Evolutionary conservation across 2,888 invertebrate species (phyloP), one percentile per base, ranked within the genome.

Genomic region (Brenthis daphne): DNA sequence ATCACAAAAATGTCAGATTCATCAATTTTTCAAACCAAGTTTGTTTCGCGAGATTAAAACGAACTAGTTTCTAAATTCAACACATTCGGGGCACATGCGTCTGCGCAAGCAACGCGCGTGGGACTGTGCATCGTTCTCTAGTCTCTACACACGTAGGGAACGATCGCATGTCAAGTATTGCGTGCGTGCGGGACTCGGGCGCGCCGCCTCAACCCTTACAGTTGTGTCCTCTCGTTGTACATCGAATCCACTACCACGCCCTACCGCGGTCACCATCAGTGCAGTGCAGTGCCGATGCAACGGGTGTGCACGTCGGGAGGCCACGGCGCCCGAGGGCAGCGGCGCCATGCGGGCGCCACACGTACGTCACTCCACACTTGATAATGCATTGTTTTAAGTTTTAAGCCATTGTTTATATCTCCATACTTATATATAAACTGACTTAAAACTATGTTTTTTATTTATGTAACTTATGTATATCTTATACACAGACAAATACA

Each of bases 301-400:
- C 11, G 37, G 37, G 37, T 37, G 37, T 37, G 37, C 37, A 37
- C 63, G 63, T 20, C 63, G 14, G n/a, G 47, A 56, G 16, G 12
- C 37, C 54, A 29, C 48, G 48, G 29, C 51, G n/a, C 24, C 48
- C 12, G 57, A 50, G 65, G 16, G 12, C 24, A 47, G 47, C 48
- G 48, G 29, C 56, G 56, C 61, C 67, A 67, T 63, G 57, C 67
- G 67, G 67, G 67, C 67, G 67, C 67, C 67, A 67, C 67, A 67
- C 67, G 67, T 63, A 29, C 29, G 60, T 24, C 37, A 43, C 37
- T 43, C 37, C 37, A 43, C 37, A 43, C 37, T 11, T 8, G 11
- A 43, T 43, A 43, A 43, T 43, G 11, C 11, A 11, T 43, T 43
- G 37, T 43, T 43, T 43, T 43, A 43, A 43, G 37, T 43, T 43